These are phyloP conservation scores for Pterocles orientalis DNA, from an alignment of 2,113 vertebrate genomes.

Conservation along the genomic window DNA sequence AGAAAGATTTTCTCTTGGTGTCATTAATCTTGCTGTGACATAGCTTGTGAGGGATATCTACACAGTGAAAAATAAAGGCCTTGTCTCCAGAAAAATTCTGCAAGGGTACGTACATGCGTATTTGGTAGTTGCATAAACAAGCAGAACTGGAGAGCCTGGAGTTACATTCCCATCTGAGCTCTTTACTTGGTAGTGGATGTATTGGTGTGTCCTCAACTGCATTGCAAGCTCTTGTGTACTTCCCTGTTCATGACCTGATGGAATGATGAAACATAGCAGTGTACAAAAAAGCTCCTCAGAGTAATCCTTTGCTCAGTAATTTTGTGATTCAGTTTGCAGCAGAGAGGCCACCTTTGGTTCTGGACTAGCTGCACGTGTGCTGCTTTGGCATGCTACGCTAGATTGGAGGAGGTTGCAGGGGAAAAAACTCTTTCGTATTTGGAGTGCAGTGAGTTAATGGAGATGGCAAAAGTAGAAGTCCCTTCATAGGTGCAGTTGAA, in stretches of 20 bases:
- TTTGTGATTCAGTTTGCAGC: background rate
- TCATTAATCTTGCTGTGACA: background rate
- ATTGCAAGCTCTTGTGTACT: background rate
- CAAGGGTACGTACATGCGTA: background rate
- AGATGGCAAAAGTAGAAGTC: background rate
- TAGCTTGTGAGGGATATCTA: background rate
- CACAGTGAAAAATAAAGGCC: background rate
- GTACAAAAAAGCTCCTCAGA: background rate
- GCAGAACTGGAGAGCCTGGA: background rate
- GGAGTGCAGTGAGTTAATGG: background rate
- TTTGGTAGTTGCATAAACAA: background rate
- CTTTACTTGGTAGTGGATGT: background rate
- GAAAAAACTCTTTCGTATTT: background rate
- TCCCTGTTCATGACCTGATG: background rate
- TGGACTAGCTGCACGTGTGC: background rate
- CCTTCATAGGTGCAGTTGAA: background rate
- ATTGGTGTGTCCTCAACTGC: background rate
- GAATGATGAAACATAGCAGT: background rate
- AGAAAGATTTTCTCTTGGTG: background rate
- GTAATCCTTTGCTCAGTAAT: background rate
- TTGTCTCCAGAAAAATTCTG: conserved; percentile 23
- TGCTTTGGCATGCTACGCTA: background rate
- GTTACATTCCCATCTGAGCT: background rate
- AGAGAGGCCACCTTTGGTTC: background rate
- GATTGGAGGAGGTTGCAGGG: background rate